phyloP scores from a whole-genome alignment of 2,888 invertebrate genomes.

The Tholera decimalis region DNA sequence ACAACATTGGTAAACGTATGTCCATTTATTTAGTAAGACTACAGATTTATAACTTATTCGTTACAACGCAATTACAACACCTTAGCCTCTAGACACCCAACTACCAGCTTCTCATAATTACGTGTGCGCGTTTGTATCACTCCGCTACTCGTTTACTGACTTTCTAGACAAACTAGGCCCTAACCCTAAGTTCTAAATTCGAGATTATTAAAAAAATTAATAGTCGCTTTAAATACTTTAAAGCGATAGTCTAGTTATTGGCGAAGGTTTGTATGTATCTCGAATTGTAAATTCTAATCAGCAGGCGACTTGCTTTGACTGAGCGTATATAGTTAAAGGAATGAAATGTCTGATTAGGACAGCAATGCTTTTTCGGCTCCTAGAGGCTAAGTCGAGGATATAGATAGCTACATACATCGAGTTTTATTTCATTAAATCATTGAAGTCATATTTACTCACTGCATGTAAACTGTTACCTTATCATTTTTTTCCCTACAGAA shows the following conservation, averaged over 20 bases:
- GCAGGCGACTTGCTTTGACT: too few relatives aligned
- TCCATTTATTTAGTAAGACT: conserved; percentile 36
- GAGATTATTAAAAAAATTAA: too few relatives aligned
- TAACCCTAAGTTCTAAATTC: too few relatives aligned
- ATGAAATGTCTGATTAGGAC: too few relatives aligned
- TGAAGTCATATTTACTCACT: neutral
- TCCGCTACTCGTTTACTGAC: too few relatives aligned
- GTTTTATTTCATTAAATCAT: neutral
- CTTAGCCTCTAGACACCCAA: neutral
- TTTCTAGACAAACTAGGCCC: too few relatives aligned
- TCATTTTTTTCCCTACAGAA: conserved; percentile 3
- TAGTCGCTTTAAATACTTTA: too few relatives aligned
- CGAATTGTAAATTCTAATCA: too few relatives aligned
- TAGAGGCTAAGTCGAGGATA: conserved; percentile 1
- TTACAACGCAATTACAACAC: neutral
- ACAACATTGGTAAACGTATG: neutral
- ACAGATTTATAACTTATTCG: conserved; percentile 18
- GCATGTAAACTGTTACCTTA: neutral
- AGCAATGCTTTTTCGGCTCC: neutral
- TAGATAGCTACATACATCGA: conserved; percentile 39
- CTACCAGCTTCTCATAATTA: neutral
- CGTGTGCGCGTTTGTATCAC: too few relatives aligned
- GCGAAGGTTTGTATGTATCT: too few relatives aligned
- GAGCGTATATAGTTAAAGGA: too few relatives aligned
- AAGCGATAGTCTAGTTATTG: too few relatives aligned